Evolutionary conservation across 2,888 invertebrate species (phyloP).

Genomic region (Neoaliturus tenellus): DNA sequence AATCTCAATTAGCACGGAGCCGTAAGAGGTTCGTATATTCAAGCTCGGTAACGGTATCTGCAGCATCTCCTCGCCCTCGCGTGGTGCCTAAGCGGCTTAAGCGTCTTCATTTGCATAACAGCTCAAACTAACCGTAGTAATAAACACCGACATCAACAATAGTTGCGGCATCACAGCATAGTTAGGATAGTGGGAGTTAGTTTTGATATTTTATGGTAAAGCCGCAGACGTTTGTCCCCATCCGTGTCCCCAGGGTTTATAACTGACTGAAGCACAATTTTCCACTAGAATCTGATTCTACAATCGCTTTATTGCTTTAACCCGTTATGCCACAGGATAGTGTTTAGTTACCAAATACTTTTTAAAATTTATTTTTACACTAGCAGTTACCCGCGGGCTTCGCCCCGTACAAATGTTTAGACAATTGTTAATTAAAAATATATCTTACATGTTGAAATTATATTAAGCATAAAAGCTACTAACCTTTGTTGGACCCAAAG

Average conservation of each 20-base stretch:
- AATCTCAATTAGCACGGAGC: not conserved
- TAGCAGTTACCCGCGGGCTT: too few relatives aligned
- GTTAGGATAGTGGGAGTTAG: not conserved
- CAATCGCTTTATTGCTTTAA: not conserved
- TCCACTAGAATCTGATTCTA: not conserved
- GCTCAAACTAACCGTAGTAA: not conserved
- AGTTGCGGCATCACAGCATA: not conserved
- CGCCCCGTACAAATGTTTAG: too few relatives aligned
- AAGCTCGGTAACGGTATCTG: not conserved
- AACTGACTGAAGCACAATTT: not conserved
- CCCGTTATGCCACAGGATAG: not conserved
- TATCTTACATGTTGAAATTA: too few relatives aligned
- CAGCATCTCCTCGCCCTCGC: not conserved
- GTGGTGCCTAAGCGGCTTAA: not conserved
- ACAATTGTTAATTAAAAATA: too few relatives aligned
- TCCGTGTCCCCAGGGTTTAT: not conserved
- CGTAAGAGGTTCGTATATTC: not conserved
- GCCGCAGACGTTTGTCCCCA: not conserved
- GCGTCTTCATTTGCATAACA: not conserved
- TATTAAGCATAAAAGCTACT: too few relatives aligned
- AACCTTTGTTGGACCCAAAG: too few relatives aligned
- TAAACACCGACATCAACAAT: not conserved
- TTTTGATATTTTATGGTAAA: not conserved
- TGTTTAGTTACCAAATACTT: not conserved
- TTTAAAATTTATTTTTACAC: not conserved